Percentiles rank a stretch among this genome's conserved stretches.
Conservation (phyloP, 2,888 invertebrate species). For the Leistus spinibarbis region DNA sequence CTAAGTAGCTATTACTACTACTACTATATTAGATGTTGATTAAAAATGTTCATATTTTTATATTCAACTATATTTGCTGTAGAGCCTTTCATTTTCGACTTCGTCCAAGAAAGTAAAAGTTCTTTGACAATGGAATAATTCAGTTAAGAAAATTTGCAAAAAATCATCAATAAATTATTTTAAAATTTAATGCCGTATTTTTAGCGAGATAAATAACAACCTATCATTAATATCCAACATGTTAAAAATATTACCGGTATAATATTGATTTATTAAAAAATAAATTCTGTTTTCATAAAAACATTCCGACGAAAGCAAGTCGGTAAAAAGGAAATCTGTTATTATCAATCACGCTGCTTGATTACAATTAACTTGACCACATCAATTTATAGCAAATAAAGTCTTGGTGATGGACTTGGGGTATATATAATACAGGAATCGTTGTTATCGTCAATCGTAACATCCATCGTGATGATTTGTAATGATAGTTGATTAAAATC, state of each 20-base stretch:
- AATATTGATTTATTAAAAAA: not conserved
- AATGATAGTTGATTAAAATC: slow-evolving; percentile 8
- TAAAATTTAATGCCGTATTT: too few relatives aligned
- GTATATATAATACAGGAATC: not conserved
- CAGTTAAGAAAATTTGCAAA: too few relatives aligned
- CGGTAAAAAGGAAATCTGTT: not conserved
- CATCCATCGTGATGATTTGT: not conserved
- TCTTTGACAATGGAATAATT: too few relatives aligned
- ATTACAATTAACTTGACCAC: not conserved
- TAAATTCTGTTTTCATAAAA: not conserved
- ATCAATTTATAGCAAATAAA: not conserved
- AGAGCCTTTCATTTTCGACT: too few relatives aligned
- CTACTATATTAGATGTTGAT: too few relatives aligned
- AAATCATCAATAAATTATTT: too few relatives aligned
- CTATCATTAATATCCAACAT: not conserved
- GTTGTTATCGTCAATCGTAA: not conserved
- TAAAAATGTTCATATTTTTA: too few relatives aligned
- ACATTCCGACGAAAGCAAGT: not conserved
- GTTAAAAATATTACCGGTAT: too few relatives aligned
- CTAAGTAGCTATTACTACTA: too few relatives aligned
- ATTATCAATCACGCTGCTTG: slow-evolving; percentile 4
- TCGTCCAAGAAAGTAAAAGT: too few relatives aligned
- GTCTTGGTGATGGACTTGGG: not conserved
- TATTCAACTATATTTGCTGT: too few relatives aligned
- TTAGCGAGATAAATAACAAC: not conserved